Base-by-base conservation (phyloP, 2,797 vertebrate species). In the Enoplosus armatus region DNA sequence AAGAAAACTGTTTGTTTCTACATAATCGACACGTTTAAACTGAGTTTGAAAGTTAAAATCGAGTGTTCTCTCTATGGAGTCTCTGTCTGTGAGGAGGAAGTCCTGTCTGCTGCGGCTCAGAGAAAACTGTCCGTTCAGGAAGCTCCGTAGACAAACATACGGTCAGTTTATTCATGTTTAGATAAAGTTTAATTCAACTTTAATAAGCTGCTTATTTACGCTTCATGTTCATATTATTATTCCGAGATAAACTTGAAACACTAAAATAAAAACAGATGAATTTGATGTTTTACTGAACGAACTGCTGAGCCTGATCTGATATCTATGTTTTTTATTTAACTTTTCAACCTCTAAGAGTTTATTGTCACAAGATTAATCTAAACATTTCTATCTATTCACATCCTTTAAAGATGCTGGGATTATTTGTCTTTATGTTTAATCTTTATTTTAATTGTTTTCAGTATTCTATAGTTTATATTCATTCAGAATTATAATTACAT, bases 101-200 rank as follows among this genome's bases (percentile, higher is more conserved):
- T 74, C 90, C 15, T 90, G 88, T 68, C 39, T 91, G 68, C 86
- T 91, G 29, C 77, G 91, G 22, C 60, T 93, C 45, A 65, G 86
- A 51, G 72, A 90, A 33, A 89, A 76, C 73, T 93, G 92, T 41
- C 87, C 90, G 0, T 80, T 93, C 74, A 76, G 90, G 75, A 92
- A 85, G 59, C 74, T 92, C 14, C 79, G 84, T 67, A 89, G 75
- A 70, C 83, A 75, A 53, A 83, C 69, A 31, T 69, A 80, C 56
- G 87, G 92, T 85, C 41, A 65, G 75, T 81, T 35, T 16, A 2
- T 16, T 55, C 8, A 18, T 31, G 27, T 55, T 31, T 55, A 33
- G 33, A 3, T 20, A 1, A 33, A 20, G 54, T 55, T 55, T 27
- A 31, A 54, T 54, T 20, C 0, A 33, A 20, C 6, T 31, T 55